Conservation (phyloP, 2,888 invertebrate species). For the Autographa pulchrina region DNA sequence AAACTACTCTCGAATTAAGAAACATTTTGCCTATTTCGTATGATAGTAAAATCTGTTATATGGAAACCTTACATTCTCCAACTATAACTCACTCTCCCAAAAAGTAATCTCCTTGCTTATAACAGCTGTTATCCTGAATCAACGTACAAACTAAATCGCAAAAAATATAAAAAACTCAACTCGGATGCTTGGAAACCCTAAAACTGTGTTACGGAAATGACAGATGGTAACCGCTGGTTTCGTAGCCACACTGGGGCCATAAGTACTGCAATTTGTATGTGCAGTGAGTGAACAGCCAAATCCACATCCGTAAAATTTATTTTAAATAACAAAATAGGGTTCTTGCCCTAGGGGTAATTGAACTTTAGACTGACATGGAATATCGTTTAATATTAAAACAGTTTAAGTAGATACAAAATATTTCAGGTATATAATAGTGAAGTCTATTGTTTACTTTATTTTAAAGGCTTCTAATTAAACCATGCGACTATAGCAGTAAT, state of each 20-base stretch:
- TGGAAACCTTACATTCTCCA: too few relatives aligned
- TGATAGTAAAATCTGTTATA: too few relatives aligned
- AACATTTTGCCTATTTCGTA: too few relatives aligned
- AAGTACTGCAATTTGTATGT: slow-evolving; percentile 56
- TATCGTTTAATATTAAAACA: too few relatives aligned
- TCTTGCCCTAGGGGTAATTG: not conserved
- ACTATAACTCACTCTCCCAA: too few relatives aligned
- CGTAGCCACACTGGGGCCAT: slow-evolving; percentile 49
- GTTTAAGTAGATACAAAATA: too few relatives aligned
- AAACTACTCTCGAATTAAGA: too few relatives aligned
- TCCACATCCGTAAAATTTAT: slow-evolving; percentile 22
- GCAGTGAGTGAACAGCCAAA: slow-evolving; percentile 35
- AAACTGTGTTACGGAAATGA: slow-evolving; percentile 47
- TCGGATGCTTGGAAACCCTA: slow-evolving; percentile 41
- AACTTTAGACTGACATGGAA: not conserved
- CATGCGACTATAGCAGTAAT: too few relatives aligned
- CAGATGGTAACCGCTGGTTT: slow-evolving; percentile 51
- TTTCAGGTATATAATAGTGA: too few relatives aligned
- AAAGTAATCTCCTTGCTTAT: slow-evolving; percentile 15
- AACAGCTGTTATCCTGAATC: slow-evolving; percentile 29
- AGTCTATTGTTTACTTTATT: too few relatives aligned
- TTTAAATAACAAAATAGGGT: slow-evolving; percentile 20
- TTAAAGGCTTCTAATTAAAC: too few relatives aligned
- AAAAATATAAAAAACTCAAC: not conserved
- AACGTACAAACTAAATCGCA: slow-evolving; percentile 9